Evolutionary conservation across 2,113 vertebrate genomes (phyloP).

Genomic region (Probosciger aterrimus): DNA sequence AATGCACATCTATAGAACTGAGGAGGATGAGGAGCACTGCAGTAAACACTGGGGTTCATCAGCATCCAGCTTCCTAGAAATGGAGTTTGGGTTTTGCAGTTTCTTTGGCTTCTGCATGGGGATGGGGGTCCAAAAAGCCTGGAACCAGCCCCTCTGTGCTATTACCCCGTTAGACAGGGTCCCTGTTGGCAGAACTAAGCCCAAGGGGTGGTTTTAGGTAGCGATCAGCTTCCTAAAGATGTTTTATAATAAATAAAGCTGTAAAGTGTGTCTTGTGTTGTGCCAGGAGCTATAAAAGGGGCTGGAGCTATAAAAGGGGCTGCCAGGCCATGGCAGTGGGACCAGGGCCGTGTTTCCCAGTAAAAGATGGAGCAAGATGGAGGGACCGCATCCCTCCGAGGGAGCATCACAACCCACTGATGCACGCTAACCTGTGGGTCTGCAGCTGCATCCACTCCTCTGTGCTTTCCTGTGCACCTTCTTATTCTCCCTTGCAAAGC

Average conservation of each 20-base stretch:
- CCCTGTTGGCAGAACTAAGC: background rate
- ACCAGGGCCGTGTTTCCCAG: rapidly evolving
- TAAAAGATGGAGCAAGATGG: background rate
- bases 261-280: background rate
- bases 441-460: background rate
- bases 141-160: background rate
- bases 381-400: background rate
- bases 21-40: background rate
- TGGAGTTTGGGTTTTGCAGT: background rate
- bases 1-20: background rate
- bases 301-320: background rate
- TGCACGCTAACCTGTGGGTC: rapidly evolving
- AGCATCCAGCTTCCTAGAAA: background rate
- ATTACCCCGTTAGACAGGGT: background rate
- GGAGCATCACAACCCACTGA: rapidly evolving
- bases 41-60: constrained; percentile 17
- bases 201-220: background rate
- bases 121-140: background rate
- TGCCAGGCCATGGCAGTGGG: background rate
- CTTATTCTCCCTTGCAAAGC: background rate
- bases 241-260: background rate
- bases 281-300: background rate
- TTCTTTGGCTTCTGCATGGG: background rate
- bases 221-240: background rate
- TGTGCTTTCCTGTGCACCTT: rapidly evolving